Evolutionary conservation across 1,140 invertebrate species (phyloP).

Genomic region (Metaphire vulgaris): DNA sequence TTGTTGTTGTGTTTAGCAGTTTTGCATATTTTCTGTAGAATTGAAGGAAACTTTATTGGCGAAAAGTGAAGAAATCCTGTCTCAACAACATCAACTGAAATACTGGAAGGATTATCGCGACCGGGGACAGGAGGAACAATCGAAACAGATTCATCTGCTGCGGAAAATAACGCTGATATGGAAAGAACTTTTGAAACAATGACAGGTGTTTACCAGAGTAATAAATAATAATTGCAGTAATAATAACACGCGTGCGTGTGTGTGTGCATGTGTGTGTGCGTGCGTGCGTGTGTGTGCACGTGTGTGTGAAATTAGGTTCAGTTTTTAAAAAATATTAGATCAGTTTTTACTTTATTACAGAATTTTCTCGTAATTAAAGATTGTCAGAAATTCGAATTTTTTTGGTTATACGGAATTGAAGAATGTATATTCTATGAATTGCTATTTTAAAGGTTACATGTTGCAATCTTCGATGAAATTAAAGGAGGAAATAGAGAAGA

Average conservation of each 20-base stretch:
- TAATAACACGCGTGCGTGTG: constrained; percentile 1
- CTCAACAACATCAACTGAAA: background rate
- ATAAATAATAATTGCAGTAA: background rate
- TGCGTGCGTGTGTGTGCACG: too few species aligned
- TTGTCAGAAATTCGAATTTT: too few species aligned
- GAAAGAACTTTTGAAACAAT: constrained; percentile 45
- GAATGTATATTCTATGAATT: too few species aligned
- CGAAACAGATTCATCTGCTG: constrained; percentile 41
- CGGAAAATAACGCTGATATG: constrained; percentile 43
- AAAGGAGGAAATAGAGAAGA: constrained; percentile 38
- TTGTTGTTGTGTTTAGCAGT: too few species aligned
- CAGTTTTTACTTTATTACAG: too few species aligned
- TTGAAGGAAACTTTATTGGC: background rate
- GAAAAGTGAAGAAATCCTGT: background rate
- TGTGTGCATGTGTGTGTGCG: too few species aligned
- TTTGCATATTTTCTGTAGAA: too few species aligned
- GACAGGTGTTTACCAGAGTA: constrained; percentile 36
- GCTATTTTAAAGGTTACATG: constrained; percentile 39
- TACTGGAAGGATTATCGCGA: constrained; percentile 43
- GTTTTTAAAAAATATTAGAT: too few species aligned
- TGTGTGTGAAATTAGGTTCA: too few species aligned
- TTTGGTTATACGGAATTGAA: too few species aligned
- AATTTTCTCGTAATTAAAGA: too few species aligned
- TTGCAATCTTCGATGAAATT: constrained; percentile 34
- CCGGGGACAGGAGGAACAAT: constrained; percentile 39